These are phyloP conservation scores for Amblyopsis rosae DNA, from an alignment of 2,113 vertebrate genomes.

Conservation along the genomic window DNA sequence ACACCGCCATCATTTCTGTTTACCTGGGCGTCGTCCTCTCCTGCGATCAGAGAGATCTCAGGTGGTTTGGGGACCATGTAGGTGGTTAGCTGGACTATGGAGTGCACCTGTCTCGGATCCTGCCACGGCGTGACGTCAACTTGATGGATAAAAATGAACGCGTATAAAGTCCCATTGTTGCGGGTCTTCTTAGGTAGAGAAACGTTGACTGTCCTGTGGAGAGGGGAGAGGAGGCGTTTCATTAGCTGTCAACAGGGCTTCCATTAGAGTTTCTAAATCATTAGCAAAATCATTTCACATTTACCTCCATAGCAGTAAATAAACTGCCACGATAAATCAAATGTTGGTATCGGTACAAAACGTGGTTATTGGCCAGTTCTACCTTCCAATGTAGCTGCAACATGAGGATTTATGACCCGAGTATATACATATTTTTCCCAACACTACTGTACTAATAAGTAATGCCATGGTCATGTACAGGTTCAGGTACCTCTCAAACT, in stretches of 20 bases:
- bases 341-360: no score
- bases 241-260: background rate
- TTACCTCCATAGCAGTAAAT: no score
- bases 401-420: no score
- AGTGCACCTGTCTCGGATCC: conserved; percentile 88
- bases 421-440: no score
- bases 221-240: background rate
- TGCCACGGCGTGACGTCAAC: conserved; percentile 88
- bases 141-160: conserved; percentile 92
- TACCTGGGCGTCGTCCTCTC: conserved; percentile 82
- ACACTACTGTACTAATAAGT: no score
- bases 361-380: no score
- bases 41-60: conserved; percentile 90
- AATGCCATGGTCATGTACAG: background rate
- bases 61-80: conserved; percentile 94
- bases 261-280: no score
- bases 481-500: conserved; percentile 86
- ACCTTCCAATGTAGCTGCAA: no score
- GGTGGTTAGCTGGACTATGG: conserved; percentile 91
- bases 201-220: conserved; percentile 87
- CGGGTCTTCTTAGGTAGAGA: conserved; percentile 94
- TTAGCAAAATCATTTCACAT: no score
- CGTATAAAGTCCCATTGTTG: conserved; percentile 92
- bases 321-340: no score
- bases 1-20: no score